Evolutionary conservation across 2,113 vertebrate genomes (phyloP).

Genomic region (Mastomys coucha): DNA sequence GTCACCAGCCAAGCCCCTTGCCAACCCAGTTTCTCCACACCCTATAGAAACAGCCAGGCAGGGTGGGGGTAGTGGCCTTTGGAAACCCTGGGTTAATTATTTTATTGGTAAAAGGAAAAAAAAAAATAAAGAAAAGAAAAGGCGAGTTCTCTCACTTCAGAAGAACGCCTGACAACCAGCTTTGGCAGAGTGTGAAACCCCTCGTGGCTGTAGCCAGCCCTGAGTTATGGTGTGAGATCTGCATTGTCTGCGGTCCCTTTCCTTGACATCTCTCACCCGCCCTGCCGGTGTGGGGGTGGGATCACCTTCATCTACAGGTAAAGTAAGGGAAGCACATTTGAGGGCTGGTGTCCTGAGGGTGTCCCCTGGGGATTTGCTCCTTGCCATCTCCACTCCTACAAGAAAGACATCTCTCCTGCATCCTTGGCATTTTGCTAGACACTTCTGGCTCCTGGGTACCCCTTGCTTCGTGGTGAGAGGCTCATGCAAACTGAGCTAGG

Average conservation of each 20-base stretch:
- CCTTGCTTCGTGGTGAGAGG: background rate
- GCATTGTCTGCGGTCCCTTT: background rate
- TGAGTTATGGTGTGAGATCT: slow-evolving; percentile 84
- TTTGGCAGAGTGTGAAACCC: slow-evolving; percentile 71
- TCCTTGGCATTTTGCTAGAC: background rate
- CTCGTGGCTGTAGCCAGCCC: slow-evolving; percentile 66
- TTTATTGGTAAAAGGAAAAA: slow-evolving; percentile 41
- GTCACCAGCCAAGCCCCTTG: background rate
- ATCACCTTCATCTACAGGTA: background rate
- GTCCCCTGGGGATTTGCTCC: background rate
- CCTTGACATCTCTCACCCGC: background rate
- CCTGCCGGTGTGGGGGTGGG: background rate
- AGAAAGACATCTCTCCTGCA: background rate
- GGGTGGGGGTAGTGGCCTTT: background rate
- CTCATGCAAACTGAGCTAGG: background rate
- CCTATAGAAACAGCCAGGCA: background rate
- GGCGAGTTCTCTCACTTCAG: slow-evolving; percentile 73
- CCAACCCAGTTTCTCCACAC: background rate
- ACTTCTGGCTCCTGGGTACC: background rate
- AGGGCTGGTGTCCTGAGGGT: background rate
- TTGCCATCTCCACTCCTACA: rapidly evolving
- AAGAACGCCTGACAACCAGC: slow-evolving; percentile 83
- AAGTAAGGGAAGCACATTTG: background rate
- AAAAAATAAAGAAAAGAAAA: background rate
- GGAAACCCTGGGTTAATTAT: slow-evolving; percentile 72